phyloP scores from a whole-genome alignment of 1,140 invertebrate genomes.

The Trichogramma pretiosum region DNA sequence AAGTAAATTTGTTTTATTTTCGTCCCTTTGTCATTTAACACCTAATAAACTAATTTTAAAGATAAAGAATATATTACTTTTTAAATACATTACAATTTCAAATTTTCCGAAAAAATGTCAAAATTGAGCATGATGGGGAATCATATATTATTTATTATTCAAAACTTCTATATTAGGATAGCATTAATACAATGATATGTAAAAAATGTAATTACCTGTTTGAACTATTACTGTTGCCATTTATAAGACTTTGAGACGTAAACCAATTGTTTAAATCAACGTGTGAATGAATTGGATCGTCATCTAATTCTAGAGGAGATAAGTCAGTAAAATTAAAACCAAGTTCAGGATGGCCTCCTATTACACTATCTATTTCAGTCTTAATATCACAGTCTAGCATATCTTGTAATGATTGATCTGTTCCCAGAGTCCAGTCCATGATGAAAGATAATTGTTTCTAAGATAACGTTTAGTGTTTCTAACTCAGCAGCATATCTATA shows the following conservation, averaged over 20 bases:
- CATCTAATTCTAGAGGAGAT: slow-evolving; percentile 58
- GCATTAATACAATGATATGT: no score
- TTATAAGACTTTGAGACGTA: slow-evolving; percentile 49
- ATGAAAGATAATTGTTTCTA: no score
- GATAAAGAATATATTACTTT: no score
- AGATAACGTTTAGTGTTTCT: no score
- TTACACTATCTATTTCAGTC: slow-evolving; percentile 66
- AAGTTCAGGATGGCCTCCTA: slow-evolving; percentile 49
- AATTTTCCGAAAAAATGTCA: not conserved
- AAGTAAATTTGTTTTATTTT: no score
- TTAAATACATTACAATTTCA: not conserved
- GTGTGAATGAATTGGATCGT: slow-evolving; percentile 47
- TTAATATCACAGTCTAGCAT: slow-evolving; percentile 78
- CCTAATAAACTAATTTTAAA: no score
- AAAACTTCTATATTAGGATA: no score
- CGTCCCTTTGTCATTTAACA: no score
- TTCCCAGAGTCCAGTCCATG: slow-evolving; percentile 49
- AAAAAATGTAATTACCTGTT: no score
- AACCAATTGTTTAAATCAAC: slow-evolving; percentile 48
- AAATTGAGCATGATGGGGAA: no score
- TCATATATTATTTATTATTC: no score
- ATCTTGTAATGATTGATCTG: slow-evolving; percentile 58
- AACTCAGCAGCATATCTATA: no score
- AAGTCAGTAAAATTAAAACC: slow-evolving; percentile 56
- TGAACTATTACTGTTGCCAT: slow-evolving; percentile 41